These are phyloP conservation scores for Eriocheir sinensis DNA, from an alignment of 1,140 invertebrate genomes.

Conservation along the genomic window DNA sequence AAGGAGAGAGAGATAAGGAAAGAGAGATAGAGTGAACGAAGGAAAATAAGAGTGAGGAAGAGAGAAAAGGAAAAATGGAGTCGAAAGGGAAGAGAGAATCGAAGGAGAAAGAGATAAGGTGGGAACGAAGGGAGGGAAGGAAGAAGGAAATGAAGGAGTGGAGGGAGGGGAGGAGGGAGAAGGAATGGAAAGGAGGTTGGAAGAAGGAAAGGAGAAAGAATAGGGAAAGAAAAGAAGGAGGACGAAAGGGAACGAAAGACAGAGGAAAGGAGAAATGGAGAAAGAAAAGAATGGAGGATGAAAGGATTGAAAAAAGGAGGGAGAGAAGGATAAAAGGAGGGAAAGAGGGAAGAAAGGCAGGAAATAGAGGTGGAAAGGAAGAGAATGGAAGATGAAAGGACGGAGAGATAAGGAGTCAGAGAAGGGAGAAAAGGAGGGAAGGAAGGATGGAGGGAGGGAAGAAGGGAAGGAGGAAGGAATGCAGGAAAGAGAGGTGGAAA, in stretches of 20 bases:
- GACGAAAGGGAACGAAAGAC: neutral
- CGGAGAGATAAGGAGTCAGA: no score
- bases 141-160: neutral
- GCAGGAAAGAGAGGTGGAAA: no score
- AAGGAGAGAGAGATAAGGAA: neutral
- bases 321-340: slow-evolving; percentile 9
- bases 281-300: neutral
- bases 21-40: no score
- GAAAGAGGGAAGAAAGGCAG: neutral
- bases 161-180: neutral
- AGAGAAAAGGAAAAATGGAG: no score
- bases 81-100: no score
- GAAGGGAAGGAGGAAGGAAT: no score
- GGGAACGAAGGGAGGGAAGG: neutral
- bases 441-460: no score
- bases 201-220: neutral
- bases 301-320: neutral
- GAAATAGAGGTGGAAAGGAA: neutral
- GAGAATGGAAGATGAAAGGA: neutral
- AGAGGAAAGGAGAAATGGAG: neutral
- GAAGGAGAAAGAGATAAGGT: neutral
- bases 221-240: neutral
- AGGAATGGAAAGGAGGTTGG: neutral
- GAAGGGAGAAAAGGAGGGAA: no score
- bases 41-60: no score